Evolutionary conservation across 2,888 invertebrate genomes (phyloP).

Genomic region (Ophion slaviceki): DNA sequence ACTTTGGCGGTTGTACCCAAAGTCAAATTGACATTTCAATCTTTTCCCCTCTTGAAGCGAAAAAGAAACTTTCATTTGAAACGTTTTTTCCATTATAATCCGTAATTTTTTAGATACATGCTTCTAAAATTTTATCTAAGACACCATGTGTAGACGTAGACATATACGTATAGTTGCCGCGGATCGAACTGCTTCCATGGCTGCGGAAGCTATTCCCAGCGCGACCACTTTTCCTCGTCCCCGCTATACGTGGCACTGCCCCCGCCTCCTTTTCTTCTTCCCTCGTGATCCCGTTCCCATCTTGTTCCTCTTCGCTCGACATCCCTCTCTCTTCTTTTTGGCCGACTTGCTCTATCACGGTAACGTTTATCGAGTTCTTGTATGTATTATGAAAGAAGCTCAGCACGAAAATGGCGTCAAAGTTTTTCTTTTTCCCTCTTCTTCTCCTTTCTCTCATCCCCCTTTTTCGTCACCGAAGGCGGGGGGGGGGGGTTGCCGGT

Average conservation of each 20-base stretch:
- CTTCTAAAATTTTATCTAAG: no score
- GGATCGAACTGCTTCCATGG: constrained; percentile 18
- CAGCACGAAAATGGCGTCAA: constrained; percentile 49
- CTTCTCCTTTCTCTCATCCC: constrained; percentile 6
- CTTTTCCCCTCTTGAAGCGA: no score
- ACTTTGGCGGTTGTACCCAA: no score
- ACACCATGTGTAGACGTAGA: neutral
- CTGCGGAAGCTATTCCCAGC: constrained; percentile 23
- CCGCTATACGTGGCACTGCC: constrained; percentile 18
- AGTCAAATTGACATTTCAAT: no score
- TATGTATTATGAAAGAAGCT: constrained; percentile 47
- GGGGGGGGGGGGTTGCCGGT: constrained; percentile 2
- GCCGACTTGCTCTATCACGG: neutral
- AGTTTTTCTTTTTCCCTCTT: neutral
- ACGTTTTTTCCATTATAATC: no score
- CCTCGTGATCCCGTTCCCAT: constrained; percentile 14
- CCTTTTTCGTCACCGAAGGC: neutral
- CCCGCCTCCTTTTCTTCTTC: constrained; percentile 1
- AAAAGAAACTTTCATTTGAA: no score
- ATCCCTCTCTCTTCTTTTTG: neutral
- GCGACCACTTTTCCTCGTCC: constrained; percentile 21
- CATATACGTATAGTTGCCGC: constrained; percentile 8
- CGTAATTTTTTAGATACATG: no score
- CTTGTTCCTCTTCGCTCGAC: constrained; percentile 3
- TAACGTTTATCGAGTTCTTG: constrained; percentile 47